Conservation (phyloP, 2,113 vertebrate genomes). For the Morone chrysops region DNA sequence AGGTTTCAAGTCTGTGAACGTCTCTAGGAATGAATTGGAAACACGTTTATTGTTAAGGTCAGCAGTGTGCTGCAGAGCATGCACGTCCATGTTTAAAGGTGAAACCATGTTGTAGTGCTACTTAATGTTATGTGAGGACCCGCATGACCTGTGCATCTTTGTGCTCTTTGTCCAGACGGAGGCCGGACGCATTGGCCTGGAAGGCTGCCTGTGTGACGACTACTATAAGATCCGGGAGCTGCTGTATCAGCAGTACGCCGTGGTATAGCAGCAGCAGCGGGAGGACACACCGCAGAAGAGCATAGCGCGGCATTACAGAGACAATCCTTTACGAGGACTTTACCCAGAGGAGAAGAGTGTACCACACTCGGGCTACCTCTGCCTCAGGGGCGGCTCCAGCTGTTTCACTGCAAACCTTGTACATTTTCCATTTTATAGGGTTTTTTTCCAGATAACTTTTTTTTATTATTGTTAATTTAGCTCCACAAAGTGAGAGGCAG, state of each 20-base stretch:
- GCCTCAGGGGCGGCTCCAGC: slow-evolving; percentile 53
- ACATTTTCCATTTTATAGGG: slow-evolving; percentile 64
- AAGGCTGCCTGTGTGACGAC: slow-evolving; percentile 98
- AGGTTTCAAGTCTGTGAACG: slow-evolving; percentile 6
- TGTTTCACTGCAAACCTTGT: slow-evolving; percentile 58
- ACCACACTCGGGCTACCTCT: slow-evolving; percentile 26
- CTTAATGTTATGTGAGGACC: slow-evolving; percentile 14
- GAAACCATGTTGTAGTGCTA: slow-evolving; percentile 2
- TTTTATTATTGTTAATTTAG: slow-evolving; percentile 50
- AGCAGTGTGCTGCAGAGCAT: background rate
- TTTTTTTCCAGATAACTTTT: slow-evolving; percentile 35
- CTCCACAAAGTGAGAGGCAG: slow-evolving; percentile 31
- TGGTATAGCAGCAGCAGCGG: slow-evolving; percentile 85
- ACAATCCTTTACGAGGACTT: slow-evolving; percentile 68
- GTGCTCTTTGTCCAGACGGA: slow-evolving; percentile 90
- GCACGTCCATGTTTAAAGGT: background rate
- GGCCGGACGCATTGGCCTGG: slow-evolving; percentile 96
- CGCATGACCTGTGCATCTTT: slow-evolving; percentile 41
- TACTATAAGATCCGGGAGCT: slow-evolving; percentile 99
- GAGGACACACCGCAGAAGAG: slow-evolving; percentile 33
- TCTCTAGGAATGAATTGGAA: background rate
- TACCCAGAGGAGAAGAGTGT: slow-evolving; percentile 48
- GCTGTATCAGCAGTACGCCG: slow-evolving; percentile 97
- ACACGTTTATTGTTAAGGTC: slow-evolving; percentile 12
- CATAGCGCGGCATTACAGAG: slow-evolving; percentile 49